Evolutionary conservation across 2,113 vertebrate genomes (phyloP).

Genomic region (Acrocephalus arundinaceus): DNA sequence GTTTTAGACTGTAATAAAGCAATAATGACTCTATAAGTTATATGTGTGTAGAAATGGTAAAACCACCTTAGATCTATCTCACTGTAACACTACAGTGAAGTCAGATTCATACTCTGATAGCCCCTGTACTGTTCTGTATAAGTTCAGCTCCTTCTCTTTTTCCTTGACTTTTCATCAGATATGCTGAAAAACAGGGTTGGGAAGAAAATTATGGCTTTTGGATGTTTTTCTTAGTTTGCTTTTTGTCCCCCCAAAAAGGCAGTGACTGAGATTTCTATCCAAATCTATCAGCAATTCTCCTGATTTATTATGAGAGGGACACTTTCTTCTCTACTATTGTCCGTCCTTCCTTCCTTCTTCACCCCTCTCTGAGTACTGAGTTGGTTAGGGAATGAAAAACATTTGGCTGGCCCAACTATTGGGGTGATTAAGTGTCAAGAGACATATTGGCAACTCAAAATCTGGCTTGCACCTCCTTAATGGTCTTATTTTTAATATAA

Average conservation of each 20-base stretch:
- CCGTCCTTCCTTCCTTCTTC: background rate
- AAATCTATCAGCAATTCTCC: constrained; percentile 8
- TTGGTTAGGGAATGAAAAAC: constrained; percentile 1
- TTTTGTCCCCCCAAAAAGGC: background rate
- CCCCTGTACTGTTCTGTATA: background rate
- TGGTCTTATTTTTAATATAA: constrained; percentile 10
- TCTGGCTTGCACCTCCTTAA: background rate
- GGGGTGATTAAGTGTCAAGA: constrained; percentile 11
- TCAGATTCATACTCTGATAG: background rate
- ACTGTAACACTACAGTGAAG: background rate
- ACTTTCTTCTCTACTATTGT: background rate
- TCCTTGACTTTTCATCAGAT: background rate
- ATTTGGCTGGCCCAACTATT: background rate
- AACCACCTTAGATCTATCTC: background rate
- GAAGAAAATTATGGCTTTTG: background rate
- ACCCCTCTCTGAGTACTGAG: background rate
- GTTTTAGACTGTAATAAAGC: background rate
- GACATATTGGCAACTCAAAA: background rate
- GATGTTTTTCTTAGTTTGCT: background rate
- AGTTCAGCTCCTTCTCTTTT: background rate
- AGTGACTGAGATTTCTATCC: background rate
- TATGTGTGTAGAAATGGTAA: background rate
- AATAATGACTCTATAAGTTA: background rate
- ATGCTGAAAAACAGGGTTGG: background rate
- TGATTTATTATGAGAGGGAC: constrained; percentile 22